These are phyloP conservation scores for Pseudomyrmex dendroicus DNA, from an alignment of 1,140 invertebrate species.

Conservation along the genomic window DNA sequence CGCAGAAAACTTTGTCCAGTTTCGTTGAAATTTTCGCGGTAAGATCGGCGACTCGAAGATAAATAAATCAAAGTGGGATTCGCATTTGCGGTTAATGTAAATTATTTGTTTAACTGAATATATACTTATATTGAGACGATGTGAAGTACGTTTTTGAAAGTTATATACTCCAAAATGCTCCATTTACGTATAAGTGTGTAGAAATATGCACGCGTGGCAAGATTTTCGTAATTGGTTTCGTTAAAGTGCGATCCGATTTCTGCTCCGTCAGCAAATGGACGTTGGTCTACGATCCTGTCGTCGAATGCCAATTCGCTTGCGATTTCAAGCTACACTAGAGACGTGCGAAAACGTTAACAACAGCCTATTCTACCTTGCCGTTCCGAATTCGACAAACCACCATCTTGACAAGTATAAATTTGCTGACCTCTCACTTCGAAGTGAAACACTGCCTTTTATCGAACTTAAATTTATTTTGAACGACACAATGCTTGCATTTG, in stretches of 20 bases:
- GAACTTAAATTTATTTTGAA: not conserved
- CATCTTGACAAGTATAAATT: constrained; percentile 66
- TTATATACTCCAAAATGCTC: not conserved
- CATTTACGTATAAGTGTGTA: too few species aligned
- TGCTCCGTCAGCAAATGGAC: not conserved
- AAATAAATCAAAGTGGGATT: constrained; percentile 10
- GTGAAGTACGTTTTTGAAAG: too few species aligned
- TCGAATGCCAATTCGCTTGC: not conserved
- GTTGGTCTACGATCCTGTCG: not conserved
- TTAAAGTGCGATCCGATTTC: constrained; percentile 1
- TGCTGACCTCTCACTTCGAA: constrained; percentile 51
- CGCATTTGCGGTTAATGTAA: not conserved
- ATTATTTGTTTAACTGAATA: not conserved
- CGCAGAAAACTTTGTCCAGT: not conserved
- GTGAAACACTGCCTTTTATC: not conserved
- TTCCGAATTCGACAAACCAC: constrained; percentile 45
- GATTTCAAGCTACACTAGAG: constrained; percentile 15
- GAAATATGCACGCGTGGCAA: too few species aligned
- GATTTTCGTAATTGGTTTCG: constrained; percentile 7
- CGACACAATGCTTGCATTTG: not conserved
- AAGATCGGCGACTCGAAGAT: not conserved
- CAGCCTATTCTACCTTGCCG: not conserved
- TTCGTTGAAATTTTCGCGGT: not conserved
- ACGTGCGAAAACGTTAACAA: constrained; percentile 21
- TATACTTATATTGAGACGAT: not conserved